Base-by-base conservation (phyloP, 2,888 invertebrate genomes). In the Synergus laeviventris region DNA sequence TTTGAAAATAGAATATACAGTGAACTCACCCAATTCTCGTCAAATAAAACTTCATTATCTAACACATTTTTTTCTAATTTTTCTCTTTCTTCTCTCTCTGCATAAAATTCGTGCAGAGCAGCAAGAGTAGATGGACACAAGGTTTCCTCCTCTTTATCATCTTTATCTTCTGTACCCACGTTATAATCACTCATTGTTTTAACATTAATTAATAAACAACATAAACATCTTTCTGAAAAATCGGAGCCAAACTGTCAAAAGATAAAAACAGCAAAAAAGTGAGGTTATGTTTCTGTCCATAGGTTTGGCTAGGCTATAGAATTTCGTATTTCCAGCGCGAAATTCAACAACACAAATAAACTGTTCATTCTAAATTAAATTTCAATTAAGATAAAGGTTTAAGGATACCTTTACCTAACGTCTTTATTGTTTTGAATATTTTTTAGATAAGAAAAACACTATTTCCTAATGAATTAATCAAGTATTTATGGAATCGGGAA, bases 21-120 rank as follows among this genome's bases (percentile, higher is more conserved):
- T 4, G 36, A 82, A 86, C 86, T 86, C 91, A 97, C 97, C 97
- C 97, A 97, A 91, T 97, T 94, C 91, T 97, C 97, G 82, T 95
- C 94, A 89, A 97, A 94, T 73, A 92, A 86, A 78, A 93, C 92
- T 82, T 93, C 92, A 82, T 82, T 79, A 56, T 85, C 79, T 74
- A 84, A 75, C 60, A 84, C 84, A 5, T 90, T 86, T 82, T 92
- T 91, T 56, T 94, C 91, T 81, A 93, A 92, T 79, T 92, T 93
- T 84, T 94, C 93, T 61, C 93, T 91, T 84, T 94, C 93, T 64
- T 93, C 91, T 88, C 95, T 95, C 88, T 97, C 96, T 4, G 90
- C 87, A 61, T 96, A 94, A 91, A 97, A 97, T 90, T 96, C 95
- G 84, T 95, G 94, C 0, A 97, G 91, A 1, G 95, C 96, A 74